Conservation (phyloP, 2,113 vertebrate genomes). For the Raja brachyura region DNA sequence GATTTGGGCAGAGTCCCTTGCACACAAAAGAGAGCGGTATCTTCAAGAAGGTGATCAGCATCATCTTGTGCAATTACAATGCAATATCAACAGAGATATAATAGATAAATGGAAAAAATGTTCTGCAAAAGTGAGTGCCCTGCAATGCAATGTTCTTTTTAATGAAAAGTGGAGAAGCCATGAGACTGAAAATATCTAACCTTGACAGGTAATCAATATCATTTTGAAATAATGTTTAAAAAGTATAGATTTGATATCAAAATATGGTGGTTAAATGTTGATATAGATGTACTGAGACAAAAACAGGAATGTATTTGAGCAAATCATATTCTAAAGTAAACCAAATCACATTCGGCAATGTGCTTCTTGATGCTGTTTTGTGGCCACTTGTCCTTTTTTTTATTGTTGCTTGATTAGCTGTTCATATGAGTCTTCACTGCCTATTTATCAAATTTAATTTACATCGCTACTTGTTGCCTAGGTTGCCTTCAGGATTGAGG, state of each 20-base stretch:
- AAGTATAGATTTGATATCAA: neutral
- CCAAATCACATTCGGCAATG: neutral
- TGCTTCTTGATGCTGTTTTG: neutral
- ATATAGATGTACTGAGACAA: neutral
- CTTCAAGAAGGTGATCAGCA: slow-evolving; percentile 10
- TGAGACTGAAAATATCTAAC: neutral
- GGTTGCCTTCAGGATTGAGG: neutral
- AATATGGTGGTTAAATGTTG: neutral
- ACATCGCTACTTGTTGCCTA: neutral
- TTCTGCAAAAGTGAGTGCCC: neutral
- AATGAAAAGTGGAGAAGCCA: neutral
- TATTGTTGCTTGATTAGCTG: neutral
- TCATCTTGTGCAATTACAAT: neutral
- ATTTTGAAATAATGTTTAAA: neutral
- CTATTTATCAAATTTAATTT: slow-evolving; percentile 1
- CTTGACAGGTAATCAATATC: slow-evolving; percentile 6
- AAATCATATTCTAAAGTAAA: slow-evolving; percentile 8
- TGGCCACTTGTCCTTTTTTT: neutral
- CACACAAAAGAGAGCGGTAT: neutral
- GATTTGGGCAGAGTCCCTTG: neutral
- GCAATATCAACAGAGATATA: too few relatives aligned
- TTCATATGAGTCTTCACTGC: neutral
- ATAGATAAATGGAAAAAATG: neutral
- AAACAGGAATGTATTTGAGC: neutral
- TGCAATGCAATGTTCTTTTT: neutral